A percentile compares a stretch with the other conserved stretches of the same genome.
phyloP scores from a whole-genome alignment of 2,888 invertebrate genomes.

The Diaprepes abbreviatus region DNA sequence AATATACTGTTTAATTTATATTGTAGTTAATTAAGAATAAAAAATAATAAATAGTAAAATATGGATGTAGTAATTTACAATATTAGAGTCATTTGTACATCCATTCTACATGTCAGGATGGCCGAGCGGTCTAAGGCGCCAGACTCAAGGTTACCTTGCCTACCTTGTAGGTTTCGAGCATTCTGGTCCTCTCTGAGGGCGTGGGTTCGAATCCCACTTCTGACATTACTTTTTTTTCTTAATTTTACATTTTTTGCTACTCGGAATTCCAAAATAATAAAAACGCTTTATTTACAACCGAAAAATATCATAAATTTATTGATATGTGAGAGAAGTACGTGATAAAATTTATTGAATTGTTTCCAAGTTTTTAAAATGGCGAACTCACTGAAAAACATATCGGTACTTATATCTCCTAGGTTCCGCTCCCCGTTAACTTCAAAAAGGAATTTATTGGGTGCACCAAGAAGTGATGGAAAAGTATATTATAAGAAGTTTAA shows the following conservation, averaged over 20 bases:
- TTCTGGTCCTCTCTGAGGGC: slow-evolving; percentile 69
- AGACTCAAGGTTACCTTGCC: slow-evolving; percentile 64
- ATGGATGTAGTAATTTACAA: too few relatives aligned
- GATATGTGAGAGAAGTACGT: too few relatives aligned
- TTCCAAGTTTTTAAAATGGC: slow-evolving; percentile 39
- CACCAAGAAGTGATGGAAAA: slow-evolving; percentile 37
- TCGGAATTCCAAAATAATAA: too few relatives aligned
- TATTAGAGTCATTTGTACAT: background rate
- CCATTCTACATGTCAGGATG: slow-evolving; percentile 76
- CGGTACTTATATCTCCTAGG: slow-evolving; percentile 48
- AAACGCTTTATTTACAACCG: too few relatives aligned
- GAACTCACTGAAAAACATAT: slow-evolving; percentile 48
- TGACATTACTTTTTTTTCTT: slow-evolving; percentile 57
- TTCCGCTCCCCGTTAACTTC: slow-evolving; percentile 48
- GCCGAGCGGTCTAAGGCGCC: slow-evolving; percentile 93
- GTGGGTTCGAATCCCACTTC: slow-evolving; percentile 68
- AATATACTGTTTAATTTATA: too few relatives aligned
- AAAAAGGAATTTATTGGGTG: slow-evolving; percentile 25
- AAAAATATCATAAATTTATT: too few relatives aligned
- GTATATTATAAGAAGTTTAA: background rate
- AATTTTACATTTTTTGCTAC: too few relatives aligned
- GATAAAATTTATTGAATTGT: too few relatives aligned
- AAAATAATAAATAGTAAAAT: too few relatives aligned
- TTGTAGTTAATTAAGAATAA: too few relatives aligned
- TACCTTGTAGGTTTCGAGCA: slow-evolving; percentile 56